Evolutionary conservation across 2,888 invertebrate species (phyloP).

Genomic region (Brenthis ino): DNA sequence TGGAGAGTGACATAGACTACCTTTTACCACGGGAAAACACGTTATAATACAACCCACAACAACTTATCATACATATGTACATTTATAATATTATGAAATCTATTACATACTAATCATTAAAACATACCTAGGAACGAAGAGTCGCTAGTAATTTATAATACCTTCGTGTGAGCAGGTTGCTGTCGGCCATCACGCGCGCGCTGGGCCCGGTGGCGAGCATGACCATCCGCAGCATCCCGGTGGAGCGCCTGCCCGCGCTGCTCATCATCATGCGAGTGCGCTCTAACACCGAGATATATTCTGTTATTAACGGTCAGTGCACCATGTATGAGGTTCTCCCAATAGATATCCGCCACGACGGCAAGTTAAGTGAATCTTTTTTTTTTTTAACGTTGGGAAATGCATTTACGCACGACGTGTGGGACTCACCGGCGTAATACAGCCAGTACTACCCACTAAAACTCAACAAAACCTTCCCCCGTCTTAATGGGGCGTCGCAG

Average conservation of each 20-base stretch:
- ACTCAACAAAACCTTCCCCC: no score
- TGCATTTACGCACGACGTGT: no score
- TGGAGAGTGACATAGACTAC: no score
- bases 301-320: conserved; percentile 91
- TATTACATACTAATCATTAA: neutral
- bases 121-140: neutral
- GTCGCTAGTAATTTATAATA: neutral
- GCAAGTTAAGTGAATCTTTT: no score
- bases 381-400: no score
- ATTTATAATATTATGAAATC: no score
- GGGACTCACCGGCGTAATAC: no score
- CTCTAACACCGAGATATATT: conserved; percentile 94
- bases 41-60: no score
- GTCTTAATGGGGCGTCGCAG: no score
- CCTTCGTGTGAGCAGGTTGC: conserved; percentile 80
- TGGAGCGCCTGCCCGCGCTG: conserved; percentile 93
- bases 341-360: neutral
- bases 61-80: no score
- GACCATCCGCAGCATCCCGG: conserved; percentile 92
- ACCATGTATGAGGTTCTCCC: neutral
- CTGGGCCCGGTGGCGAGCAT: conserved; percentile 92
- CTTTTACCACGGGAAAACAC: no score
- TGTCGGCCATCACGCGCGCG: conserved; percentile 87
- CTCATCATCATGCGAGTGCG: conserved; percentile 94
- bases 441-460: no score